Conservation (phyloP, 1,140 invertebrate species). For the Glossosoma conforme region DNA sequence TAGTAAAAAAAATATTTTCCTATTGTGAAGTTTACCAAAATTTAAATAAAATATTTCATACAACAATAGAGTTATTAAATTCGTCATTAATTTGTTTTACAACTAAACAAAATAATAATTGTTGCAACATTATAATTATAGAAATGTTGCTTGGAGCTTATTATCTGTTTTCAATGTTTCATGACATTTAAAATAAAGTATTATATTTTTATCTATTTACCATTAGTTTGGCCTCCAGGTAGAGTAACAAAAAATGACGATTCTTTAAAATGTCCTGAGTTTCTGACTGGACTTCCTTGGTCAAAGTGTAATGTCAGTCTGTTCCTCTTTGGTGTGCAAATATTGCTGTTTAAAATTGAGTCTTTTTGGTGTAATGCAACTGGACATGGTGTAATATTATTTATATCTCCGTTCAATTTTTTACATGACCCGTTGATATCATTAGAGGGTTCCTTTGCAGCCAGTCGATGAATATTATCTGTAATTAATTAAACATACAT, state of each 20-base stretch:
- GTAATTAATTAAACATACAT: slow-evolving; percentile 14
- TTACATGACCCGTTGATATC: slow-evolving; percentile 15
- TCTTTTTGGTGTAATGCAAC: slow-evolving; percentile 12
- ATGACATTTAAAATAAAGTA: too few relatives aligned
- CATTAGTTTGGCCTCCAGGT: slow-evolving; percentile 23
- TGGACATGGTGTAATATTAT: slow-evolving; percentile 5
- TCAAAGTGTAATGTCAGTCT: slow-evolving; percentile 54
- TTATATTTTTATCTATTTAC: too few relatives aligned
- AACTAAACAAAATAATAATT: too few relatives aligned
- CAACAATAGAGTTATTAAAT: too few relatives aligned
- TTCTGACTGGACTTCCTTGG: slow-evolving; percentile 49
- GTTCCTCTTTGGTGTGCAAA: slow-evolving; percentile 43
- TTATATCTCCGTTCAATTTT: slow-evolving; percentile 28
- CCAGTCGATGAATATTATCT: slow-evolving; percentile 47
- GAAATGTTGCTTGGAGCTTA: too few relatives aligned
- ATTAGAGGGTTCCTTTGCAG: slow-evolving; percentile 35
- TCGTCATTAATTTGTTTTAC: too few relatives aligned
- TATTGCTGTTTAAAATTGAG: slow-evolving; percentile 22
- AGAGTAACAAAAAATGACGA: slow-evolving; percentile 28
- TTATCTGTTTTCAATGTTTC: too few relatives aligned
- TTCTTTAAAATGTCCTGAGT: slow-evolving; percentile 59
- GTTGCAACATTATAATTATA: too few relatives aligned
- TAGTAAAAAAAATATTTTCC: not conserved
- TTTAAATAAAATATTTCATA: too few relatives aligned
- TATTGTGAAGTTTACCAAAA: not conserved